These are phyloP conservation scores for Heterodera schachtii DNA, from an alignment of 1,140 invertebrate species.

Conservation along the genomic window DNA sequence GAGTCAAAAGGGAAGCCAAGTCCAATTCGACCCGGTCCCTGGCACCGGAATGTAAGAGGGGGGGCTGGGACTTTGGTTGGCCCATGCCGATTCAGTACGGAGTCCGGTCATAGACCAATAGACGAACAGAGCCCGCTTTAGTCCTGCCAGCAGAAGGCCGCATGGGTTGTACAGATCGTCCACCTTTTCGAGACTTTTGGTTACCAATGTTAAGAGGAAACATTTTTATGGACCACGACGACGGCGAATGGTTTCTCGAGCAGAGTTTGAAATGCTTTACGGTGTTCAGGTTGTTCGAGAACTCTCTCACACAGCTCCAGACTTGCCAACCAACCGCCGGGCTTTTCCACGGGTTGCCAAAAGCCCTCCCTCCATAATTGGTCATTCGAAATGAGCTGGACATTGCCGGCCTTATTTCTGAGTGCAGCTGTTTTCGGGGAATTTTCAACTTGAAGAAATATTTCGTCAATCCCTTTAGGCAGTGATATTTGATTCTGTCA, in stretches of 20 bases:
- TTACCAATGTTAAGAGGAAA: slow-evolving; percentile 20
- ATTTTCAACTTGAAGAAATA: slow-evolving; percentile 52
- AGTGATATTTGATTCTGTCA: slow-evolving; percentile 47
- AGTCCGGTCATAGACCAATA: slow-evolving; percentile 65
- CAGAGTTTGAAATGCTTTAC: slow-evolving; percentile 50
- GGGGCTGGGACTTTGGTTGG: slow-evolving; percentile 60
- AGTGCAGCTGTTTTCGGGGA: slow-evolving; percentile 19
- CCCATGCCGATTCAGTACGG: slow-evolving; percentile 64
- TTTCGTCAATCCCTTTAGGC: slow-evolving; percentile 47
- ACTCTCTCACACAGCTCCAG: slow-evolving; percentile 58
- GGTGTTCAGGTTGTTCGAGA: slow-evolving; percentile 35
- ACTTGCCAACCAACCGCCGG: slow-evolving; percentile 55
- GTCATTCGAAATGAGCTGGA: slow-evolving; percentile 13
- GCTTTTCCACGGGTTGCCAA: slow-evolving; percentile 47
- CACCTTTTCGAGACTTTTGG: slow-evolving; percentile 30
- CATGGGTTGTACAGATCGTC: slow-evolving; percentile 66
- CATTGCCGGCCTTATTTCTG: neutral
- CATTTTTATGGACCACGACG: slow-evolving; percentile 39
- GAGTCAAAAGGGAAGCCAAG: slow-evolving; percentile 23
- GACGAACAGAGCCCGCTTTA: slow-evolving; percentile 57
- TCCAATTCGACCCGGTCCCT: slow-evolving; percentile 52
- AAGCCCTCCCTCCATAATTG: slow-evolving; percentile 48
- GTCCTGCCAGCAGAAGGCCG: slow-evolving; percentile 33
- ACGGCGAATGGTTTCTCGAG: slow-evolving; percentile 51
- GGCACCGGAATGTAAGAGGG: slow-evolving; percentile 63